Evolutionary conservation across 2,113 vertebrate genomes (phyloP), one percentile per base, ranked within the genome.

Genomic region (Chunga burmeisteri): DNA sequence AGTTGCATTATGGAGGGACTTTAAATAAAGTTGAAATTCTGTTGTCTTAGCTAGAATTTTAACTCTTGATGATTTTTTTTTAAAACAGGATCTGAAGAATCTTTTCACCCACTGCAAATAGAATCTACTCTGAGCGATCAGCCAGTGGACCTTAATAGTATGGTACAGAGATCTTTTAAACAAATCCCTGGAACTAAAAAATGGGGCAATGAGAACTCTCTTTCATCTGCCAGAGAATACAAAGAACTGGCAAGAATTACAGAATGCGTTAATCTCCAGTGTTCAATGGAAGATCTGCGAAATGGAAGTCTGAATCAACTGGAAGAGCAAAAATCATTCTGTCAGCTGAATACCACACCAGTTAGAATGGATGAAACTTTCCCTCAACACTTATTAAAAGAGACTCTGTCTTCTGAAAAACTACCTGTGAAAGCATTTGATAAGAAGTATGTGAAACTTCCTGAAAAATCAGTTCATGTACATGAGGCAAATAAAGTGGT

Each of bases 91-190:
- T 94, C 88, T 79, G 98, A 98, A 53, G 98, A 98, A 36, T 98
- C 98, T 27, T 99, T 99, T 90, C 97, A 98, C 38, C 88, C 94
- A 0, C 96, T 99, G 44, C 95, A 94, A 32, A 94, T 97, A 25
- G 98, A 99, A 78, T 88, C 94, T 81, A 94, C 98, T 23, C 94
- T 97, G 61, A 98, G 97, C 2, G 96, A 98, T 81, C 78, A 96
- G 67, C 93, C 91, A 42, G 95, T 62, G 3, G 88, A 93, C 36
- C 52, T 87, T 27, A n/a, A 44, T 26, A 59, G 65, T 44, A 18
- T 73, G 44, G 95, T 88, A 38, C 94, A 97, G 66, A 71, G 16
- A 4, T 89, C 82, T 50, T 97, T 36, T 42, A 91, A 89, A 86
- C 56, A 88, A 55, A 50, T 9, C 36, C 19, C 53, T 62, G 90